A percentile compares a stretch with the other conserved stretches of the same genome.
Evolutionary conservation across 2,797 vertebrate genomes (phyloP).

Genomic region (Antennarius maculatus): DNA sequence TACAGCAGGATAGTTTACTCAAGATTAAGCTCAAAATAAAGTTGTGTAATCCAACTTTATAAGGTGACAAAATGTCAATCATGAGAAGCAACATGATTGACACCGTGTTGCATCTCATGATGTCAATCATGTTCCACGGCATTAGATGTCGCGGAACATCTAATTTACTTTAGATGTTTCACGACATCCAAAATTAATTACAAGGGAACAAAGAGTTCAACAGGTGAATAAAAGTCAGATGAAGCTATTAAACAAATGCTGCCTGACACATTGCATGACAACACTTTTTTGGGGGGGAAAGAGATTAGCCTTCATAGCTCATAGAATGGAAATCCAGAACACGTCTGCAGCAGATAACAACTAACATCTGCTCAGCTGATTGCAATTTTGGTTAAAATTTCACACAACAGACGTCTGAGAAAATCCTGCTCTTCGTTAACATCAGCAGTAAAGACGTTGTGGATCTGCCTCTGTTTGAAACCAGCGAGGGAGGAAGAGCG

Average conservation of each 20-base stretch:
- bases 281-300: background rate
- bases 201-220: background rate
- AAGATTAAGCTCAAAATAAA: background rate
- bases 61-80: background rate
- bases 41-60: background rate
- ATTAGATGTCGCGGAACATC: too few relatives aligned
- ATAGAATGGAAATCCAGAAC: background rate
- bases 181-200: too few relatives aligned
- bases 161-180: background rate
- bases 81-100: too few relatives aligned
- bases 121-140: too few relatives aligned
- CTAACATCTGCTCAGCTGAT: slow-evolving; percentile 2
- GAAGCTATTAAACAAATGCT: background rate
- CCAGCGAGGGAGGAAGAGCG: background rate
- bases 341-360: background rate
- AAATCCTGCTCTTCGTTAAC: background rate
- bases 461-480: background rate
- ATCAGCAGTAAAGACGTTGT: too few relatives aligned
- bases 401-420: background rate
- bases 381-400: background rate
- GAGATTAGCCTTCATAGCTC: background rate
- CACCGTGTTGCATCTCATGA: too few relatives aligned
- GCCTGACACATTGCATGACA: background rate
- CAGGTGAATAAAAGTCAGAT: background rate
- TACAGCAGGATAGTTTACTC: background rate